Evolutionary conservation across 2,888 invertebrate genomes (phyloP), one percentile per base, ranked within the genome.

Genomic region (Parnassius smintheus): DNA sequence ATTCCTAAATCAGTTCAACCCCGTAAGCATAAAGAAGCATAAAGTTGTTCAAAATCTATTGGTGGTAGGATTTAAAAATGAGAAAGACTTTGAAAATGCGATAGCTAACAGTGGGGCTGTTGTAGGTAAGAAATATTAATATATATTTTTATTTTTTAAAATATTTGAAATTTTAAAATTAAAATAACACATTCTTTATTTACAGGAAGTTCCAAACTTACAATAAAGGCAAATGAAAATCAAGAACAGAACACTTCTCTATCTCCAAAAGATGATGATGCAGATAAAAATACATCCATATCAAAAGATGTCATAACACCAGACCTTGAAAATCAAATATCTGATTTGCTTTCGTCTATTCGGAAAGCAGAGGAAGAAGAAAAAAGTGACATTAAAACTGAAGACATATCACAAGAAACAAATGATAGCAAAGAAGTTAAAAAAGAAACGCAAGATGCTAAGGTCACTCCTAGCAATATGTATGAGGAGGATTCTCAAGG

Each of bases 21-120:
- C 88, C 0, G 72, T 72, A n/a, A 73, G 79, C 1, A 82, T 89
- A 13, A 91, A 91, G 70, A 87, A 87, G 61, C 88, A 88, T 65
- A 83, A 81, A 61, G 68, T 68, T 25, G 72, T 85, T 45, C 80
- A 78, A 61, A 85, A 85, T 67, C 70, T 90, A 49, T 70, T 91
- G 53, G 86, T 87, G 54, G 75, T 89, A 22, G 83, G 83, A 0
- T 88, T 89, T 56, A 46, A 65, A 1, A 74, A 80, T 2, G 80
- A 83, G 64, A 73, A 77, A 7, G 71, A 79, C 45, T 83, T 70
- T 61, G 77, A 85, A 2, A 76, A 68, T 2, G 78, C 88, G 10
- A 62, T 88, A 2, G 73, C 72, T 8, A 81, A 82, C 0, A 77
- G 79, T 45, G 82, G 82, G 12, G 74, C 77, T 48, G 53, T 69